Evolutionary conservation across 2,888 invertebrate species (phyloP), one percentile per base, ranked within the genome.

Genomic region (Drosophila buzzatii): DNA sequence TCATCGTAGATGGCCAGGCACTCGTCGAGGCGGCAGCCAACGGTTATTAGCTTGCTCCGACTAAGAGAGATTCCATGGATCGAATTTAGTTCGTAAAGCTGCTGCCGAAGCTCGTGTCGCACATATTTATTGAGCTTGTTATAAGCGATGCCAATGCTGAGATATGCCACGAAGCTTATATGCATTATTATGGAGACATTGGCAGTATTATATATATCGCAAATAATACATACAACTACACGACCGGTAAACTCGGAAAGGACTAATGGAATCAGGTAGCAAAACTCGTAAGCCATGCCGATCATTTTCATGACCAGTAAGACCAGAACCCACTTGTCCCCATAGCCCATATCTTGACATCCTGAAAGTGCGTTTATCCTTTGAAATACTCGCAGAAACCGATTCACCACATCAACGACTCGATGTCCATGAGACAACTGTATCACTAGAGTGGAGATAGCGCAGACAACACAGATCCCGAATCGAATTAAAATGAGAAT

Each of bases 1-100:
- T 81, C 84, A 6, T 79, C 67, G 53, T 85, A 90, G 27, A 90
- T 69, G 18, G 66, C 57, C 35, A 79, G 41, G 31, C 76, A 85
- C 23, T 85, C 81, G 10, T 82, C 68, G 66, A 90, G 58, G 0
- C 70, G 66, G 0, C 44, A 7, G 0, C 41, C 61, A 7, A 77
- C 71, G 0, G 44, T 56, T 31, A 57, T 67, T 0, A 80, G 20
- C 9, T 70, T 59, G 0, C 51, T 47, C 0, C 62, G 67, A 31
- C 59, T 57, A 1, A 55, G 52, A 0, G 51, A 37, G 9, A 31
- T 51, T 0, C 53, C 64, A 2, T 44, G 45, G 9, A 16, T 51
- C 35, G 37, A 35, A 2, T 74, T 66, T 20, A 84, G 20, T 2
- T 27, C 42, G 10, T 49, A 45, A 0, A 90, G 49, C 20, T 79